Percentiles rank a stretch among this genome's conserved stretches.
phyloP scores from a whole-genome alignment of 53 echinoderm and acorn worm genomes.

The Actinopyga echinites region DNA sequence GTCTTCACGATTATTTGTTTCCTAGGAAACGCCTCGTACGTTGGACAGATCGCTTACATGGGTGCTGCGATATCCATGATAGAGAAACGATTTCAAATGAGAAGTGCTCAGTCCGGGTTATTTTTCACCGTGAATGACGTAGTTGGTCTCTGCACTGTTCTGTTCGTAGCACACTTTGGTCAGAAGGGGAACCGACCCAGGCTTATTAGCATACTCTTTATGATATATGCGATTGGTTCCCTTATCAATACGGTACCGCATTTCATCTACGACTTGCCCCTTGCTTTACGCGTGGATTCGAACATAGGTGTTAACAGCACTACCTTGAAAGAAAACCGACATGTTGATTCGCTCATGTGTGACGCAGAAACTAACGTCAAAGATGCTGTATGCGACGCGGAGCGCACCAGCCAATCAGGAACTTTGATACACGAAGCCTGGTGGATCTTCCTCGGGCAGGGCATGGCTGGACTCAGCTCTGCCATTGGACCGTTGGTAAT shows the following conservation, averaged over 20 bases:
- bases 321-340: not conserved
- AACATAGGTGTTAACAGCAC: not conserved
- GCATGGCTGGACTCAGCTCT: conserved; percentile 40
- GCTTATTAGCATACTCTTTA: not conserved
- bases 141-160: conserved; percentile 65
- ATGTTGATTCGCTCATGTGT: not conserved
- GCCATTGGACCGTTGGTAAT: conserved; percentile 63
- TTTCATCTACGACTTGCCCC: conserved; percentile 71
- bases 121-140: conserved; percentile 79
- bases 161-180: conserved; percentile 89
- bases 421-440: conserved; percentile 62
- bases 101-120: conserved; percentile 78
- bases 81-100: conserved; percentile 89
- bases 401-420: conserved; percentile 59
- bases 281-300: not conserved
- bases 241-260: conserved; percentile 74
- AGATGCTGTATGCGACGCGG: conserved; percentile 45
- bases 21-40: conserved; percentile 34
- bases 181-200: conserved; percentile 75
- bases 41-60: conserved; percentile 55
- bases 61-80: conserved; percentile 79
- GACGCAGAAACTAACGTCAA: conserved; percentile 1
- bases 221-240: conserved; percentile 58
- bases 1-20: conserved; percentile 49
- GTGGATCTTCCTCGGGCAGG: conserved; percentile 79